Evolutionary conservation across 2,113 vertebrate species (phyloP).

Genomic region (Ellobius talpinus): DNA sequence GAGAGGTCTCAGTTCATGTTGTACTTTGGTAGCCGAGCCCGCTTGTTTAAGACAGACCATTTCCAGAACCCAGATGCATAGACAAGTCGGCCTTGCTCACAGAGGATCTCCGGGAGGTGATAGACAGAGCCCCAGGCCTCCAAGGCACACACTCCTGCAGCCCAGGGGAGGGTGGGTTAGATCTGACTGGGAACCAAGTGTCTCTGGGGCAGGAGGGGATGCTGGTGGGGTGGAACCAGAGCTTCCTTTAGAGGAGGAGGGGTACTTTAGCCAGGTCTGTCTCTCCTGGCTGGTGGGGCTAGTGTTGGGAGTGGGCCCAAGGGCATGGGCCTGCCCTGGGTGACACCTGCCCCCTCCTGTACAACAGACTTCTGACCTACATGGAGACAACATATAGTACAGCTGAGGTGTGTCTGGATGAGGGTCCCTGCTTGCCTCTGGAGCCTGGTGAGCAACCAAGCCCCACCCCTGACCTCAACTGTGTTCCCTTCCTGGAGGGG

Average conservation of each 20-base stretch:
- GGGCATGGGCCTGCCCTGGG: slow-evolving; percentile 21
- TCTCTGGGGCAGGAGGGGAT: not conserved
- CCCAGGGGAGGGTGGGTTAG: not conserved
- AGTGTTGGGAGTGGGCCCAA: not conserved
- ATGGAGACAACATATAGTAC: slow-evolving; percentile 95
- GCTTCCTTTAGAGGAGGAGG: not conserved
- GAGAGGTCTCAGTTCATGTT: slow-evolving; percentile 93
- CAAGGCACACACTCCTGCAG: not conserved
- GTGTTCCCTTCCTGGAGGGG: not conserved
- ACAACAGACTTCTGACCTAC: slow-evolving; percentile 92
- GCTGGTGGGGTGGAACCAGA: not conserved
- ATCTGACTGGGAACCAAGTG: not conserved
- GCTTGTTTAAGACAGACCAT: slow-evolving; percentile 89
- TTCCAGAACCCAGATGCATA: slow-evolving; percentile 89
- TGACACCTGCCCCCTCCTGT: slow-evolving; percentile 86
- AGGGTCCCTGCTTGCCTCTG: slow-evolving; percentile 88
- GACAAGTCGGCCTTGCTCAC: slow-evolving; percentile 91
- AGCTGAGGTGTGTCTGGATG: slow-evolving; percentile 90
- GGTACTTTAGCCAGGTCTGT: not conserved
- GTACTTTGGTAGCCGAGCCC: slow-evolving; percentile 89
- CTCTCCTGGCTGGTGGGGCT: slow-evolving; percentile 8
- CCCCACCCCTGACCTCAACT: not conserved
- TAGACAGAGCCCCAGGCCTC: slow-evolving; percentile 47
- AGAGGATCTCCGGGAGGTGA: slow-evolving; percentile 91
- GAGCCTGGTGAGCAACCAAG: slow-evolving; percentile 90